Evolutionary conservation across 1,140 invertebrate genomes (phyloP), one percentile per base, ranked within the genome.

Genomic region (Ceratosolen fusciceps): DNA sequence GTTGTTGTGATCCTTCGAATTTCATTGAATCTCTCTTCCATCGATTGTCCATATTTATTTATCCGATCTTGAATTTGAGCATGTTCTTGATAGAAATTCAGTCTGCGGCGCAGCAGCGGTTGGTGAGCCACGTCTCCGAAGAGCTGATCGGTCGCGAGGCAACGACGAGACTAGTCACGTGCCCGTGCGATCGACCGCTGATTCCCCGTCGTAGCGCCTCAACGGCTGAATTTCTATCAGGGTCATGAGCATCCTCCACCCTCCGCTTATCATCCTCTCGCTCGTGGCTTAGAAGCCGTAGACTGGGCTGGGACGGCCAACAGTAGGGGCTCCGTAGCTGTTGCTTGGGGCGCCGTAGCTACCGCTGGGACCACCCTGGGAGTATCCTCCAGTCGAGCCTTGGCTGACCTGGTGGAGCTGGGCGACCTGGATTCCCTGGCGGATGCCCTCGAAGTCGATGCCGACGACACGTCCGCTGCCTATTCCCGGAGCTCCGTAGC

Each of bases 391-490:
- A 10, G 77, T 62, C n/a, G 47, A 0, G 8, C 85, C 83, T 26
- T 89, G 87, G 74, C 70, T 87, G 70, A 87, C 80, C 82, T 93
- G 94, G 84, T 93, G 91, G 91, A 93, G 95, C 84, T 95, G 93
- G 26, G 94, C 94, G 65, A 95, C 94, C 84, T 95, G 94, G 88
- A 95, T 94, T 81, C 94, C 94, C 82, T 94, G 94, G 85, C 94
- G 93, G 87, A 95, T 93, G 65, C 93, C 93, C 82, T 95, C 95
- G 71, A 95, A 92, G 87, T 94, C 93, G 87, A 95, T 93, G 74
- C 94, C 95, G 72, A 95, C 93, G 39, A 95, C 94, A 74, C 93
- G 92, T 67, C 87, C 86, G 34, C 87, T 84, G 85, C 91, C 92
- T 74, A 86, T 86, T 68, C 87, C 86, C 16, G 93, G 93, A 1